phyloP scores from a whole-genome alignment of 23 tunicate genomes.

The Ascidia mentula region DNA sequence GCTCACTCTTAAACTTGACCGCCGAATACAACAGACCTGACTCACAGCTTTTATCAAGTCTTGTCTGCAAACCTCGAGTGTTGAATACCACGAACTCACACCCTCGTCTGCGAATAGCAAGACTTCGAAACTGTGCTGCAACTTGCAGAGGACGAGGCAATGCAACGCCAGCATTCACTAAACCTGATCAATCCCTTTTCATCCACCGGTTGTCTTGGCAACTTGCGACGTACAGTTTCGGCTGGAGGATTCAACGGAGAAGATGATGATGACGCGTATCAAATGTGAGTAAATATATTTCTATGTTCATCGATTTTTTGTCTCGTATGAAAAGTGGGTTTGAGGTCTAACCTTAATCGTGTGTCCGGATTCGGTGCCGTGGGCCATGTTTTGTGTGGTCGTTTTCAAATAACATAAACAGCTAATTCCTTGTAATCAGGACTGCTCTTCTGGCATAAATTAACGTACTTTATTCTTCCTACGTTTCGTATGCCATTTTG shows the following conservation, averaged over 20 bases:
- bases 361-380: too few relatives aligned
- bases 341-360: too few relatives aligned
- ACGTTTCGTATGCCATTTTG: too few relatives aligned
- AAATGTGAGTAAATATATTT: background rate
- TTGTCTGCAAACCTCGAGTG: background rate
- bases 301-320: background rate
- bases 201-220: background rate
- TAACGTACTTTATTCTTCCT: too few relatives aligned
- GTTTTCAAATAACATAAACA: too few relatives aligned
- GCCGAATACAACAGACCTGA: too few relatives aligned
- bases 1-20: too few relatives aligned
- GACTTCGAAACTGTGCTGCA: background rate
- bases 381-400: too few relatives aligned
- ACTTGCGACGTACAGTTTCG: background rate
- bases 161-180: background rate
- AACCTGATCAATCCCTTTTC: background rate
- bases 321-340: too few relatives aligned
- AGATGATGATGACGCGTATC: background rate
- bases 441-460: too few relatives aligned
- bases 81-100: background rate
- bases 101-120: too few relatives aligned
- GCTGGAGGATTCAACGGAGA: background rate
- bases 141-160: background rate
- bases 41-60: background rate
- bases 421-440: too few relatives aligned